Evolutionary conservation across 2,797 vertebrate genomes (phyloP).

Genomic region (Xyrichtys novacula): DNA sequence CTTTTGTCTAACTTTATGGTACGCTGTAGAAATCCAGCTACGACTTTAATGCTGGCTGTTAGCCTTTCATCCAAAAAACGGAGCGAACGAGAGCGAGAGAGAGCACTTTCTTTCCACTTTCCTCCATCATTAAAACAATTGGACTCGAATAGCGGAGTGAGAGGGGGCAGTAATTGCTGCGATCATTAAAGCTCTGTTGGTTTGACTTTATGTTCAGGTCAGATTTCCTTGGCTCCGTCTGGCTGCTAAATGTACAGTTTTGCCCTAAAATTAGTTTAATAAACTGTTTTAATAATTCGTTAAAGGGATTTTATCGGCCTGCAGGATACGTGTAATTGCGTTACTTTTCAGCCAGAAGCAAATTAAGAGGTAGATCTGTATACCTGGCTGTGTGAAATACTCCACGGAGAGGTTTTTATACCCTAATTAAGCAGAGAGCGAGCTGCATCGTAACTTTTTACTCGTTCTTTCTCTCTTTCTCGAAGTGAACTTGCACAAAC

Average conservation of each 20-base stretch:
- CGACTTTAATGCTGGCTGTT: constrained; percentile 75
- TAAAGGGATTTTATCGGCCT: constrained; percentile 72
- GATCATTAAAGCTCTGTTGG: constrained; percentile 72
- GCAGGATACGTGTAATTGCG: constrained; percentile 61
- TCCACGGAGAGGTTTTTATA: constrained; percentile 67
- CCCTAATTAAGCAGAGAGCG: constrained; percentile 61
- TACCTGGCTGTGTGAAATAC: constrained; percentile 65
- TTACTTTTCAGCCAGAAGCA: constrained; percentile 48
- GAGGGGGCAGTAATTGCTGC: constrained; percentile 70
- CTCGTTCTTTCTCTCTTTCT: constrained; percentile 17
- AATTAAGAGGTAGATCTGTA: constrained; percentile 59
- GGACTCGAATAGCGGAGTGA: constrained; percentile 44
- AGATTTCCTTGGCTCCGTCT: constrained; percentile 69
- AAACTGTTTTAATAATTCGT: constrained; percentile 70
- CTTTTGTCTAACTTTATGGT: constrained; percentile 72
- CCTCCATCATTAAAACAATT: constrained; percentile 68
- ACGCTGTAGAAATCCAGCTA: constrained; percentile 65
- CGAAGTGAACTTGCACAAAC: constrained; percentile 32
- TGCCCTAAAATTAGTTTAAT: constrained; percentile 52
- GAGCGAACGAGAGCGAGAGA: constrained; percentile 54
- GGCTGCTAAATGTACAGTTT: constrained; percentile 39
- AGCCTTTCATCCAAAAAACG: constrained; percentile 65
- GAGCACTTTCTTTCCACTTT: constrained; percentile 63
- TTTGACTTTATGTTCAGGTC: constrained; percentile 74
- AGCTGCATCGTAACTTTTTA: constrained; percentile 22